Base-by-base conservation (phyloP, 2,888 invertebrate species). In the Latrodectus hesperus region DNA sequence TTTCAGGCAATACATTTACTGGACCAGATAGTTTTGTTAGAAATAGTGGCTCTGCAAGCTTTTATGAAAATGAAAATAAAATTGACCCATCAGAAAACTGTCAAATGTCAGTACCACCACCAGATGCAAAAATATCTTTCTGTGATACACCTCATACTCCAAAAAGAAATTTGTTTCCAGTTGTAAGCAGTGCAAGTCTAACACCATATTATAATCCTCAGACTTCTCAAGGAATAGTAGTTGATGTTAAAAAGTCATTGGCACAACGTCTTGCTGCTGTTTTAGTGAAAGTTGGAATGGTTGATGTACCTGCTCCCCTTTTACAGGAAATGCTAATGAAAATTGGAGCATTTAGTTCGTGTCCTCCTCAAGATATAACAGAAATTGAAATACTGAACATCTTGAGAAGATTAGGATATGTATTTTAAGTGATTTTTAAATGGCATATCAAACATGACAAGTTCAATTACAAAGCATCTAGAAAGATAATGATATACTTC, bases 251-350 rank as follows among this genome's bases (percentile, higher is more conserved):
- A 55, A 64, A 65, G 65, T 80, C 88, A 22, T 60, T 88, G 17
- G 88, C 88, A 52, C 84, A 88, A 26, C 84, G 88, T 12, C 82
- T 88, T 64, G 88, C 88, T 53, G 74, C 88, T 17, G 84, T 88
- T 17, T 53, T 88, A n/a, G 80, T 84, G 14, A 88, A 88, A 72
- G 53, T 84, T 8, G 88, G 88, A n/a, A 88, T 88, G 88, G n/a
- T 52, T 11, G 88, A 88, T 84, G 84, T 88, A 51, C 79, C 88
- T 17, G 88, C 77, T 55, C 51, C 79, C 26, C 84, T 88, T 16
- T 72, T 88, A 49, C 79, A 80, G 79, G 88, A 88, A 80, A 88
- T 88, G 88, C 67, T 88, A 26, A 83, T 84, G 81, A 83, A 84
- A 70, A 83, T 88, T 49, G 88, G 88, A n/a, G 88, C 84, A 65